Evolutionary conservation across 2,888 invertebrate genomes (phyloP), one percentile per base, ranked within the genome.

Genomic region (Drosophila barbarae): DNA sequence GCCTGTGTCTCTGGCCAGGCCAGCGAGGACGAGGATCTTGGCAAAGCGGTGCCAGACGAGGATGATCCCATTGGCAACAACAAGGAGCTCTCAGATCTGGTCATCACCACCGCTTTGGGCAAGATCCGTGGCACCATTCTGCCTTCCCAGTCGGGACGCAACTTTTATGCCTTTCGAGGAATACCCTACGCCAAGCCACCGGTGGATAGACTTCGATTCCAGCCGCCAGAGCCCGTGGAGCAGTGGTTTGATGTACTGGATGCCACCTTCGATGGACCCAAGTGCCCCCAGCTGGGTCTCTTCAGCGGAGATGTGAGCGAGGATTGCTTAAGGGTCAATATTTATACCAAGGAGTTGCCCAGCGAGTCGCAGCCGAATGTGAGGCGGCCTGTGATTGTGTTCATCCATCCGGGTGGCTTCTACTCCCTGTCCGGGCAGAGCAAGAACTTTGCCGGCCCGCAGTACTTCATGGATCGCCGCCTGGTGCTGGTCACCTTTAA

Each of bases 371-470:
- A 84, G 36, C 79, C 83, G 5, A 87, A 88, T 71, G 70, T 85
- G 0, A 82, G 83, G 42, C 83, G 79, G 12, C 93, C 94, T 0
- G 94, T 94, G 2, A 89, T 94, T 7, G 91, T 94, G 1, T 93
- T 91, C 86, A 91, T 94, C 65, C 94, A 94, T 87, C 91, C 92
- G 0, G 94, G 94, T 0, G 93, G 91, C n/a, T 94, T 93, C 86
- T 92, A 93, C 84, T 89, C 90, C 0, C 89, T 90, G 26, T 92
- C 93, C 0, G 93, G 92, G 0, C 91, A 92, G 72, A 94, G 93
- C 66, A 88, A 87, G 60, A 88, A 88, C 56, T 89, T 89, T 55
- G 89, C 89, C 0, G 90, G 89, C 0, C 93, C 94, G 0, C 90
- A 92, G 71, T 92, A 93, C 76, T 90, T 93, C 6, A 89, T 94